Evolutionary conservation across 2,113 vertebrate genomes (phyloP).

Genomic region (Danionella cerebrum): DNA sequence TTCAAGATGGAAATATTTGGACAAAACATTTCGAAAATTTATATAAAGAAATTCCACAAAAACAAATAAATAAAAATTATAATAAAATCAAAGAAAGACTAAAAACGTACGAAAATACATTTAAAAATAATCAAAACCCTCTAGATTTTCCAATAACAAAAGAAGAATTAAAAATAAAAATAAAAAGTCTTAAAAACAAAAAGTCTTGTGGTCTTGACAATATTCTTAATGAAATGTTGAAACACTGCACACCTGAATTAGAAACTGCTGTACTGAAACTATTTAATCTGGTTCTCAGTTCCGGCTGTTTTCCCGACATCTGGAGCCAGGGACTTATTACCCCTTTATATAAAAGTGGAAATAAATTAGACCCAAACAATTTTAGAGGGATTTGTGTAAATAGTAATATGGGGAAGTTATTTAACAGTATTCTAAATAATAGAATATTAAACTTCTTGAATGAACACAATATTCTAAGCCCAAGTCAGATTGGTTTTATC

Average conservation of each 20-base stretch:
- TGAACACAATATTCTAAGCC: neutral
- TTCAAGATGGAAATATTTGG: too few species aligned
- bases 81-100: too few species aligned
- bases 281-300: neutral
- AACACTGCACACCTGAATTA: neutral
- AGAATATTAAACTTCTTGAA: too few species aligned
- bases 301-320: constrained; percentile 5
- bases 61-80: too few species aligned
- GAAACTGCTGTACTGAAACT: neutral
- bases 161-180: neutral
- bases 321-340: neutral
- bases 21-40: too few species aligned
- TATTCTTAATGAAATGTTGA: neutral
- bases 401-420: neutral
- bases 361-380: neutral
- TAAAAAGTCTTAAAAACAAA: neutral
- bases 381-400: too few species aligned
- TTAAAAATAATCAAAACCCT: constrained; percentile 3
- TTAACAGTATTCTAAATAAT: neutral
- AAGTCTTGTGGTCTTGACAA: neutral
- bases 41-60: too few species aligned
- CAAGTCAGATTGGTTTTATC: too few species aligned
- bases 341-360: neutral
- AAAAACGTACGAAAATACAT: neutral
- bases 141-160: too few species aligned